Conservation (phyloP, 2,113 vertebrate genomes). For the Poicephalus meyeri region DNA sequence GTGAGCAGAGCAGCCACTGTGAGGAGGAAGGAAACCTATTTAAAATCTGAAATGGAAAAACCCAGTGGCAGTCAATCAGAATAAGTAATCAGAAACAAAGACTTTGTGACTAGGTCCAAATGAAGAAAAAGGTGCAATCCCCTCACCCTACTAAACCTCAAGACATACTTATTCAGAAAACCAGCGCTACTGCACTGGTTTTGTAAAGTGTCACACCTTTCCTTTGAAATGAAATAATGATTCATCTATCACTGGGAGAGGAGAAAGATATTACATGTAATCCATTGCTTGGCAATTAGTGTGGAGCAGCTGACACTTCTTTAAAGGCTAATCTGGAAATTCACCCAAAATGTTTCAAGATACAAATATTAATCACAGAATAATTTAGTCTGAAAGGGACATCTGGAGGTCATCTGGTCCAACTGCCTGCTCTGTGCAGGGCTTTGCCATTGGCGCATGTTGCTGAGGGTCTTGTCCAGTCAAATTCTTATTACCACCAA, state of each 20-base stretch:
- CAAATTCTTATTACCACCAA: neutral
- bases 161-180: neutral
- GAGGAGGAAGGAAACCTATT: neutral
- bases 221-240: neutral
- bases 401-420: neutral
- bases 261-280: neutral
- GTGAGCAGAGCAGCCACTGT: neutral
- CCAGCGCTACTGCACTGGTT: neutral
- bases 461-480: neutral
- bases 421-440: neutral
- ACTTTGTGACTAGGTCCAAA: neutral
- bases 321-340: conserved; percentile 2
- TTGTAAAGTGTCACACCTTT: neutral
- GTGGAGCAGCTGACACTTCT: neutral
- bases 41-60: conserved; percentile 6
- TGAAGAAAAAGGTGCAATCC: neutral
- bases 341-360: neutral
- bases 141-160: neutral
- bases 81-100: neutral
- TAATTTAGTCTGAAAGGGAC: neutral
- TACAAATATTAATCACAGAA: neutral
- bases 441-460: neutral
- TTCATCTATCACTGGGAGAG: neutral
- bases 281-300: neutral
- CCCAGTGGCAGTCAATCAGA: neutral